These are phyloP conservation scores for Acronicta aceris DNA, from an alignment of 2,888 invertebrate genomes.

Conservation along the genomic window DNA sequence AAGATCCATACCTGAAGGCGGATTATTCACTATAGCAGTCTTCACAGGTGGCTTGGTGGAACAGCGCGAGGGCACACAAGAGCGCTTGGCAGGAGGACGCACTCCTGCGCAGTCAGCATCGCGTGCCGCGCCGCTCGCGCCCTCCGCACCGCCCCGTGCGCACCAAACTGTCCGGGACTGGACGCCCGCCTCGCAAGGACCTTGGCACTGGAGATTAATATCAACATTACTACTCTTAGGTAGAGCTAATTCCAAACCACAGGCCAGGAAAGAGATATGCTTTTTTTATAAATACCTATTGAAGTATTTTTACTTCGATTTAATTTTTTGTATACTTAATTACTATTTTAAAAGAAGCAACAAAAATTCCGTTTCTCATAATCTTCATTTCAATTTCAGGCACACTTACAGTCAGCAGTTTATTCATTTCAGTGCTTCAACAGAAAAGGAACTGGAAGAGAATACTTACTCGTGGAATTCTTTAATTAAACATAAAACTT, in stretches of 20 bases:
- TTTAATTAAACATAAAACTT: too few relatives aligned
- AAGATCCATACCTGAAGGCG: slow-evolving; percentile 62
- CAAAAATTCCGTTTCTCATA: neutral
- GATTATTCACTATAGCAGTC: slow-evolving; percentile 67
- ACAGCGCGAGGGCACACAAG: slow-evolving; percentile 79
- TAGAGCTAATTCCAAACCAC: too few relatives aligned
- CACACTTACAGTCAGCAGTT: too few relatives aligned
- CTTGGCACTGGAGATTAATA: slow-evolving; percentile 73
- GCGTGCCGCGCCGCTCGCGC: slow-evolving; percentile 75
- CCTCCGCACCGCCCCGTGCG: slow-evolving; percentile 79
- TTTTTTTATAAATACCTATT: too few relatives aligned
- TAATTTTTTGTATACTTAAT: too few relatives aligned
- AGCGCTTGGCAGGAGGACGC: slow-evolving; percentile 80
- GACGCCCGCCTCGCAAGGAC: slow-evolving; percentile 85
- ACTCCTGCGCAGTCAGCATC: slow-evolving; percentile 83
- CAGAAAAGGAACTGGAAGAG: too few relatives aligned
- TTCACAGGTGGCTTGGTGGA: slow-evolving; percentile 71
- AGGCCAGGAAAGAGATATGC: too few relatives aligned
- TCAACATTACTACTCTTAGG: too few relatives aligned
- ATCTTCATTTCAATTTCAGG: too few relatives aligned
- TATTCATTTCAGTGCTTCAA: too few relatives aligned
- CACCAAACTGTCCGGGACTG: slow-evolving; percentile 89
- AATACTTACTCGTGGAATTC: too few relatives aligned
- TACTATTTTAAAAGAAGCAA: neutral
- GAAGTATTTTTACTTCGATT: too few relatives aligned